Evolutionary conservation across 2,113 vertebrate species (phyloP), one percentile per base, ranked within the genome.

Genomic region (Oriolus oriolus): DNA sequence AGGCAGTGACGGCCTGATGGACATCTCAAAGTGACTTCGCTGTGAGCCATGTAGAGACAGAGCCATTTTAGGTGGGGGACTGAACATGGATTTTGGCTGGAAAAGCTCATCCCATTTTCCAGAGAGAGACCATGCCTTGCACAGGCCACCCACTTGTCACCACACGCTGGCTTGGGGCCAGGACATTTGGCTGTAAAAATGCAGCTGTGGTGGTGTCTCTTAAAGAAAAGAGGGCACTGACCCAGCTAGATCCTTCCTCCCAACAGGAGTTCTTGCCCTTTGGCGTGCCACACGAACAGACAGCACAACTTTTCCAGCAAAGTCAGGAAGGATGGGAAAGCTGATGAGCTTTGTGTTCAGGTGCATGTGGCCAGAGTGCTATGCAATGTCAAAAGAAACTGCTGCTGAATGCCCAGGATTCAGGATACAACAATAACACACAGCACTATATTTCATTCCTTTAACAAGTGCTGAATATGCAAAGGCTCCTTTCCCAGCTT

Each of bases 401-500:
- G 64, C 80, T 89, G 79, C 53, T 52, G 60, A 94, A 90, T 23
- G 54, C 60, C 75, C 68, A 63, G 64, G 82, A 66, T 87, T 75
- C 1, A 4, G 85, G 79, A 78, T 84, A 92, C 73, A 93, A 69
- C 45, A 90, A 71, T 42, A 96, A 92, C 87, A 93, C 69, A 56
- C 22, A 52, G 37, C 3, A 1, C 42, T 74, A 18, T 95, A 87
- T 61, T 87, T 92, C 90, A 95, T 89, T 92, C 26, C 53, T 92
- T 87, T 95, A 96, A 96, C 88, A 89, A 96, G 92, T 96, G 95
- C 83, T 96, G 95, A 97, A 84, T 92, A 68, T 53, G 93, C 90
- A 90, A 84, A 95, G 93, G 86, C 90, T 96, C 83, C 57, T 53
- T 97, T 96, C 76, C 95, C 96, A 93, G 92, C 90, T 96, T 95